These are phyloP conservation scores for Dynastes tityus DNA, from an alignment of 2,888 invertebrate species.

Conservation along the genomic window DNA sequence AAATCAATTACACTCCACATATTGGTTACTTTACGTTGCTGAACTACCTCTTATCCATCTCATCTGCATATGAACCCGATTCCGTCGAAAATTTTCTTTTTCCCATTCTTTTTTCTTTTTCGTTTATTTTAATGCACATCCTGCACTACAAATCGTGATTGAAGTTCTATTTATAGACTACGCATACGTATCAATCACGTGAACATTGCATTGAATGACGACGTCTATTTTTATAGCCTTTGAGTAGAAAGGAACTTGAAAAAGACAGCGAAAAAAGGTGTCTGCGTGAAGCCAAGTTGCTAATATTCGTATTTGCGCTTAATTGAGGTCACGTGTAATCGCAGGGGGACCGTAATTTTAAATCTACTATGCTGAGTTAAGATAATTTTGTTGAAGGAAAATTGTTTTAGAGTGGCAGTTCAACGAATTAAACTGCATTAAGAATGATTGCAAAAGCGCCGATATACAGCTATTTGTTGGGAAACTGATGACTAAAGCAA, in stretches of 20 bases:
- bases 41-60: background rate
- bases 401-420: no score
- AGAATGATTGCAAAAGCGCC: background rate
- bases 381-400: no score
- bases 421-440: background rate
- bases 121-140: conserved; percentile 7
- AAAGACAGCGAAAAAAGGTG: background rate
- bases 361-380: background rate
- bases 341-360: background rate
- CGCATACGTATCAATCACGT: background rate
- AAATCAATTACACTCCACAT: conserved; percentile 9
- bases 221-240: background rate
- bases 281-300: background rate
- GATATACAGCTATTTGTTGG: no score
- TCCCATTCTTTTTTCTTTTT: background rate
- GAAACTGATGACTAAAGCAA: no score
- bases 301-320: background rate
- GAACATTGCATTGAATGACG: background rate
- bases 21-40: background rate
- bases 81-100: background rate
- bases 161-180: conserved; percentile 5
- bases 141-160: conserved; percentile 14
- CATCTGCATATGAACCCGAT: background rate
- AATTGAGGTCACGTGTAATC: background rate
- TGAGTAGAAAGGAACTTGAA: background rate